phyloP scores from a whole-genome alignment of 2,113 vertebrate genomes.

The Alligator mississippiensis region DNA sequence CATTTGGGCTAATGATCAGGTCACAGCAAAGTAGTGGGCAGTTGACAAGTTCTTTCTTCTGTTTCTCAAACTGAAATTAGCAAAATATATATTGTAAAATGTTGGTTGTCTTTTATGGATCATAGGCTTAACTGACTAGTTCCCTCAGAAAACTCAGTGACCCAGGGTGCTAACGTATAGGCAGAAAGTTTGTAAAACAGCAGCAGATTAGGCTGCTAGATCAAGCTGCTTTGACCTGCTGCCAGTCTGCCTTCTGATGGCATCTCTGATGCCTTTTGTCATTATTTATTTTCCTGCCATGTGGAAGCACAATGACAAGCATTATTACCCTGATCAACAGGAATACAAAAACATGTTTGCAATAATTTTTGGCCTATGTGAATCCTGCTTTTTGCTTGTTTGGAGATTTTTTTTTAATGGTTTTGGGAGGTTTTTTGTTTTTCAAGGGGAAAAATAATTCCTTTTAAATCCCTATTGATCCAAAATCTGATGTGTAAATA shows the following conservation, averaged over 20 bases:
- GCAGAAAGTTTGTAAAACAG: background rate
- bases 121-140: background rate
- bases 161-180: background rate
- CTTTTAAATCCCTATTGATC: slow-evolving; percentile 23
- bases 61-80: slow-evolving; percentile 33
- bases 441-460: background rate
- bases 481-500: background rate
- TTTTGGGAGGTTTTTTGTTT: background rate
- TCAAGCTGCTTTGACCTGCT: slow-evolving; percentile 29
- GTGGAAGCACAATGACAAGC: background rate
- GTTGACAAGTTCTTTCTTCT: background rate
- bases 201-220: background rate
- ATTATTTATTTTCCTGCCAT: slow-evolving; percentile 25
- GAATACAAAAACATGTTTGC: background rate
- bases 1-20: background rate
- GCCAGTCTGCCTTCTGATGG: background rate
- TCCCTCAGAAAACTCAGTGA: slow-evolving; percentile 11
- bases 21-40: background rate
- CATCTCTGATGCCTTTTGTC: background rate
- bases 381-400: background rate
- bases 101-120: slow-evolving; percentile 8
- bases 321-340: background rate
- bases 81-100: background rate
- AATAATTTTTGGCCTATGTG: background rate
- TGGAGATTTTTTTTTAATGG: too few relatives aligned